Conservation (phyloP, 2,113 vertebrate genomes). For the Anoura caudifer region DNA sequence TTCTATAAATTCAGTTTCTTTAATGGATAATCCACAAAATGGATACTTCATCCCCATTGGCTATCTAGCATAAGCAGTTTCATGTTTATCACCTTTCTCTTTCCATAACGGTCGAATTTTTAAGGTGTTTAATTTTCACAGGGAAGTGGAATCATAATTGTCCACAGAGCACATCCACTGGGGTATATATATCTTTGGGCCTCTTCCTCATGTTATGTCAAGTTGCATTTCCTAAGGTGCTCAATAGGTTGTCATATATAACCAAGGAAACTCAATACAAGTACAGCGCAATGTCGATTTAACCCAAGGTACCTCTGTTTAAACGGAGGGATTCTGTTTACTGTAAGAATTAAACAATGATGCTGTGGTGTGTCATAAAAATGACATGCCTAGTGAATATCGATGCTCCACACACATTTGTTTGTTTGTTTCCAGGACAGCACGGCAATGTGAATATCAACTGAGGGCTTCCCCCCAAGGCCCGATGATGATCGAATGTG, state of each 20-base stretch:
- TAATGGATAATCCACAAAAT: not conserved
- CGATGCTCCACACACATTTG: constrained; percentile 44
- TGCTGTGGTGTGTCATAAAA: constrained; percentile 48
- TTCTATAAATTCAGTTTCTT: constrained; percentile 3
- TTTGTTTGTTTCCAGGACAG: constrained; percentile 31
- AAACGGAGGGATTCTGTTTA: constrained; percentile 56
- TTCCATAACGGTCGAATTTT: constrained; percentile 38
- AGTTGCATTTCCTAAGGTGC: constrained; percentile 51
- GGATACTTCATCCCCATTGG: constrained; percentile 4
- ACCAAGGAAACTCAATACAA: constrained; percentile 57
- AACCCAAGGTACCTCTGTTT: constrained; percentile 54
- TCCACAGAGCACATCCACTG: constrained; percentile 1
- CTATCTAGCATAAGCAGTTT: not conserved
- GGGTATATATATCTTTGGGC: constrained; percentile 17
- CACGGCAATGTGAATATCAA: not conserved
- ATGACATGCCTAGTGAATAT: constrained; percentile 14
- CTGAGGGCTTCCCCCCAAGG: not conserved
- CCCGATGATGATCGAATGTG: constrained; percentile 58
- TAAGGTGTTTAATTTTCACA: constrained; percentile 72
- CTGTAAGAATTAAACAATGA: constrained; percentile 61
- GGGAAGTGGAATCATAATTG: constrained; percentile 37
- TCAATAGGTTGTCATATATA: constrained; percentile 57
- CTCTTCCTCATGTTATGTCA: constrained; percentile 58
- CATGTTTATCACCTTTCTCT: constrained; percentile 50
- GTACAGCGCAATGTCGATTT: constrained; percentile 30